These are phyloP conservation scores for Ariolimax columbianus DNA, from an alignment of 2,888 invertebrate species.

Conservation along the genomic window DNA sequence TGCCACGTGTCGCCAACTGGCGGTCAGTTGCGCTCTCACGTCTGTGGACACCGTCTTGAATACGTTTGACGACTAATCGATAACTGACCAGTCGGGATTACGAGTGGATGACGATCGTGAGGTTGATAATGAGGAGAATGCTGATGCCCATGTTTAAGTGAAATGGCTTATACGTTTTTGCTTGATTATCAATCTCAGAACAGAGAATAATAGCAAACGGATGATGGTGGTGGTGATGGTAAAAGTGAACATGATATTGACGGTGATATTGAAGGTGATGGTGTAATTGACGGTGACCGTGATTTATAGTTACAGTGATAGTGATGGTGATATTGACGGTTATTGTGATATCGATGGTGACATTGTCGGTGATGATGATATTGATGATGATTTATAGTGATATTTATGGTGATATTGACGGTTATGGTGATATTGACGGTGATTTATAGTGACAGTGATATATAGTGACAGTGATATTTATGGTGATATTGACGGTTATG, in stretches of 20 bases:
- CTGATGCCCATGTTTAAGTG: neutral
- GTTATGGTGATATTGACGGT: neutral
- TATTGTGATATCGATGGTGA: too few relatives aligned
- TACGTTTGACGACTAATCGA: constrained; percentile 8
- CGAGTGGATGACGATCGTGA: neutral
- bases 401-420: neutral
- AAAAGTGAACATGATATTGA: too few relatives aligned
- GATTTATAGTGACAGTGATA: neutral
- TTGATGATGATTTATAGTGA: too few relatives aligned
- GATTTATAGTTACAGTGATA: too few relatives aligned
- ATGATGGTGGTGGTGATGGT: too few relatives aligned
- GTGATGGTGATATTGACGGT: too few relatives aligned
- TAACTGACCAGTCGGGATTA: neutral
- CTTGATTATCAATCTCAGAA: too few relatives aligned
- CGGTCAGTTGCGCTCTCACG: constrained; percentile 18
- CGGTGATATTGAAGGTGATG: too few relatives aligned
- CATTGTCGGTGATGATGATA: too few relatives aligned
- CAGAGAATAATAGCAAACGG: too few relatives aligned
- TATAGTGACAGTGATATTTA: neutral
- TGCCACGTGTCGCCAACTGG: neutral
- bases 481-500: neutral
- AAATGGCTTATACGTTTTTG: too few relatives aligned
- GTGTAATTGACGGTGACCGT: too few relatives aligned
- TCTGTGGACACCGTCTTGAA: neutral
- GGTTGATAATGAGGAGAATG: neutral